Evolutionary conservation across 2,888 invertebrate genomes (phyloP), one percentile per base, ranked within the genome.

Genomic region (Erebia ligea): DNA sequence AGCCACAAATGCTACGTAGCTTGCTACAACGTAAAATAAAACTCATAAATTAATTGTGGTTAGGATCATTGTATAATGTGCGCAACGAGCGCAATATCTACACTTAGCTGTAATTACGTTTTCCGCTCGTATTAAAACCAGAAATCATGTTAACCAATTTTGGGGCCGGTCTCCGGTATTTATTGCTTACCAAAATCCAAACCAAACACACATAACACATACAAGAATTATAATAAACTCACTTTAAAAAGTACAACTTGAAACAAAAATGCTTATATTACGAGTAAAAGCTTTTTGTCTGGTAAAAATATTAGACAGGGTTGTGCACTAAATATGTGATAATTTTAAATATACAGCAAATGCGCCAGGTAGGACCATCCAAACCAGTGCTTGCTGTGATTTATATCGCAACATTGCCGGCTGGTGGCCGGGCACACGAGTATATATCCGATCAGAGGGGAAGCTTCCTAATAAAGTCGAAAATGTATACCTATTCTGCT

Each of bases 361-460:
- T 75, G 82, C 83, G 66, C 69, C 66, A 61, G 84, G 80, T 81
- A 81, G 78, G 79, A 77, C 82, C 79, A 79, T 81, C 83, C 80
- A 84, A 89, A 86, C 85, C 89, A 90, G 86, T 87, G 85, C 87
- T 87, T 83, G 84, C 81, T 84, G 84, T 91, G 90, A 91, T 91
- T 91, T 91, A 92, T 88, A 83, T 82, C 79, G 82, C 81, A 79
- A 77, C 81, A 81, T 78, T 79, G 84, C 82, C 83, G 84, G 82
- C 85, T 84, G 84, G 81, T 54, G 54, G 70, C 58, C 42, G 15
- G 67, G 84, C 83, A n/a, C n/a, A n/a, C n/a, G n/a, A n/a, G n/a
- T n/a, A n/a, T n/a, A n/a, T n/a, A n/a, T n/a, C n/a, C n/a, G n/a
- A n/a, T n/a, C n/a, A n/a, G n/a, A n/a, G n/a, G n/a, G n/a, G n/a